Conservation (phyloP, 2,888 invertebrate species). For the Ormyrus pomaceus region DNA sequence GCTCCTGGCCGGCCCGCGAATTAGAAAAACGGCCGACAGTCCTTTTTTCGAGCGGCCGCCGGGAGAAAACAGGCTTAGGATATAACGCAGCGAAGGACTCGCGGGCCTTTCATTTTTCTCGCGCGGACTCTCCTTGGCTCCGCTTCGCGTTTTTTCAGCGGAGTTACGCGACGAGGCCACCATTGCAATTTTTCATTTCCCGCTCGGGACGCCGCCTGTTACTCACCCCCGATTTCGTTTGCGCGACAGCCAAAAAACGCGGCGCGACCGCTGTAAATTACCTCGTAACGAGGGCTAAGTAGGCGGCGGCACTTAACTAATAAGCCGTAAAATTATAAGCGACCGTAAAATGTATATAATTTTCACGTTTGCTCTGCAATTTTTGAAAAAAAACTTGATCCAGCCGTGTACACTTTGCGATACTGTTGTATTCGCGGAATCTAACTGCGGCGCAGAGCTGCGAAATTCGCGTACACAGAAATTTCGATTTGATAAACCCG, state of each 20-base stretch:
- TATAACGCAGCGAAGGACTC: slow-evolving; percentile 17
- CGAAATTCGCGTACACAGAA: no score
- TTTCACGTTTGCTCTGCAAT: no score
- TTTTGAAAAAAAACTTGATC: no score
- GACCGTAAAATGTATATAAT: no score
- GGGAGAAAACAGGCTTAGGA: background rate
- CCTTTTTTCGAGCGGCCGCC: slow-evolving; percentile 12
- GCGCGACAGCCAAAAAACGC: slow-evolving; percentile 13
- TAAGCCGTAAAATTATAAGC: no score
- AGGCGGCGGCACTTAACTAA: no score
- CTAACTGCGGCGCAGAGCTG: no score
- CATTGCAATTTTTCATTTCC: slow-evolving; percentile 35
- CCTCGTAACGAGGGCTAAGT: background rate
- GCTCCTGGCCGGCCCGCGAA: slow-evolving; percentile 11
- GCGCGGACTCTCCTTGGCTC: no score
- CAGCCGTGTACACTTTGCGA: no score
- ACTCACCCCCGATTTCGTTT: background rate
- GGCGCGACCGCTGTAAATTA: background rate
- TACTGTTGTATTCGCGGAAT: no score
- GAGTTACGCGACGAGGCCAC: background rate
- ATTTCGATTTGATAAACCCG: no score
- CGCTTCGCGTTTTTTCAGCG: background rate
- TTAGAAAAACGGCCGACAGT: slow-evolving; percentile 24
- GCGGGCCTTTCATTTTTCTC: slow-evolving; percentile 34
- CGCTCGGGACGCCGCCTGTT: background rate